Base-by-base conservation (phyloP, 1,140 invertebrate genomes). In the Phortica variegata region DNA sequence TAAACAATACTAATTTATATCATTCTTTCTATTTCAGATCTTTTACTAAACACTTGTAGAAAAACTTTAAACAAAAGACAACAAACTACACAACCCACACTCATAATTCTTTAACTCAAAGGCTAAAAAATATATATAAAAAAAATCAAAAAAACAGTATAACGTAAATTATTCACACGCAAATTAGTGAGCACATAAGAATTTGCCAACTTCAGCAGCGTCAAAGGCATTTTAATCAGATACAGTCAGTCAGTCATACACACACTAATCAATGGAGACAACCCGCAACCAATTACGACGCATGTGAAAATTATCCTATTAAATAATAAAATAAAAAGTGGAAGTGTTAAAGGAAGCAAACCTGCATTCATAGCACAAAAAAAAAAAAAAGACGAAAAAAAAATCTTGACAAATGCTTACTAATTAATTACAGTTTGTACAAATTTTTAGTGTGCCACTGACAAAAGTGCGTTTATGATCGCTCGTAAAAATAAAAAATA, bases 371-470 rank as follows among this genome's bases (percentile, higher is more conserved):
- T n/a, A n/a, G n/a, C n/a, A n/a, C n/a, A n/a, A n/a, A n/a, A n/a
- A n/a, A n/a, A n/a, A n/a, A n/a, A n/a, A n/a, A n/a, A n/a, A n/a
- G n/a, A n/a, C n/a, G n/a, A n/a, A n/a, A n/a, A n/a, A n/a, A n/a
- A n/a, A n/a, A n/a, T n/a, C 65, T 73, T 73, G 70, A 73, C 70
- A 73, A 73, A 73, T 73, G 69, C 59, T 70, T 73, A 73, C 70
- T 73, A 73, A 73, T 73, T 73, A 73, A 73, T 73, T 73, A 73
- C 69, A 73, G 70, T 73, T 73, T 73, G 70, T 73, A 73, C 70
- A 73, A 73, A 70, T 61, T 66, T 73, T 73, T 73, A 73, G 69
- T 73, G 65, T 54, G 54, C 63, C 43, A 44, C 66, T 61, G 65
- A 65, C 68, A 69, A n/a, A 69, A 69, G 65, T 69, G 65, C 65